Conservation (phyloP, 2,113 vertebrate genomes). For the human (Homo sapiens) region GRCh38 chr3:129476501-129477000, state of each 20-base stretch:
- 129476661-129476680: constrained; percentile 97
- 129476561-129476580: neutral
- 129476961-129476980: too few species aligned
- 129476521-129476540: neutral
- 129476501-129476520: constrained; percentile 90
- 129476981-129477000: neutral
- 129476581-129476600: neutral
- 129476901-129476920: neutral
- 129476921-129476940: neutral
- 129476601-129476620: neutral
- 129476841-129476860: neutral
- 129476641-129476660: neutral
- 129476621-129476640: neutral
- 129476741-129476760: constrained; percentile 97
- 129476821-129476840: neutral
- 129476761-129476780: constrained; percentile 98
- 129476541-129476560: neutral
- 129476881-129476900: neutral
- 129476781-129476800: constrained; percentile 97
- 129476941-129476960: neutral
- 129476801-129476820: constrained; percentile 76
- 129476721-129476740: constrained; percentile 97
- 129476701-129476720: constrained; percentile 97
- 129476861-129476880: neutral
- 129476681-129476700: constrained; percentile 97